Base-by-base conservation (phyloP, 2,888 invertebrate species). In the Drosophila mimetica region DNA sequence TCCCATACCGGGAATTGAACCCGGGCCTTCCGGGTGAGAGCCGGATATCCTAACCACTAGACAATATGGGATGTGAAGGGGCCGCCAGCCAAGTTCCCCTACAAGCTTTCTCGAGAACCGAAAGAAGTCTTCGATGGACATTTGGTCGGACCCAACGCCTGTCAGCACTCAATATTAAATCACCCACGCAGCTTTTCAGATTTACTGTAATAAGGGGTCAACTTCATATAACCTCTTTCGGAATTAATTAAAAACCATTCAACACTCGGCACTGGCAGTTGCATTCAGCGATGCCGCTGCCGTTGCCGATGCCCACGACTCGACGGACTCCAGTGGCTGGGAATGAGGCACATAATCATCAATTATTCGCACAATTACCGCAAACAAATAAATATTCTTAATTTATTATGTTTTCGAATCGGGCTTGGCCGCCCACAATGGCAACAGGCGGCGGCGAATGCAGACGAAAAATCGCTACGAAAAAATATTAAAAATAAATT, bases 1-100 rank as follows among this genome's bases (percentile, higher is more conserved):
- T 96, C 96, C 96, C 96, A 96, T 96, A 96, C 48, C 48, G 48
- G 48, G 48, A 50, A 50, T 50, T 95, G 95, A 96, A 95, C 95
- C 95, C 95, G 95, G 95, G 95, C 95, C 92, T 91, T 89, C 91
- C 90, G 91, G 91, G 91, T 91, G 91, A 91, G 90, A 92, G 91
- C 92, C 91, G 90, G 91, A 89, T 91, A 91, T 91, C 91, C 91
- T 91, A 91, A 89, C 92, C 91, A 91, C 91, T 91, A 91, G 64
- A 64, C 64, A 64, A 64, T 64, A 64, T 51, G 64, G 60, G 61
- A 64, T 36, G 34, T 60, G 34, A 9, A 18, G 2, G 3, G 1
- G 0, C 1, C 16, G 4, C 0, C 9, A 11, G 1, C n/a, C n/a
- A 1, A 25, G 25, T 47, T 42, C 6, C 8, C 7, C 0, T 0